phyloP scores from a whole-genome alignment of 2,888 invertebrate species.

The Tinea trinotella region DNA sequence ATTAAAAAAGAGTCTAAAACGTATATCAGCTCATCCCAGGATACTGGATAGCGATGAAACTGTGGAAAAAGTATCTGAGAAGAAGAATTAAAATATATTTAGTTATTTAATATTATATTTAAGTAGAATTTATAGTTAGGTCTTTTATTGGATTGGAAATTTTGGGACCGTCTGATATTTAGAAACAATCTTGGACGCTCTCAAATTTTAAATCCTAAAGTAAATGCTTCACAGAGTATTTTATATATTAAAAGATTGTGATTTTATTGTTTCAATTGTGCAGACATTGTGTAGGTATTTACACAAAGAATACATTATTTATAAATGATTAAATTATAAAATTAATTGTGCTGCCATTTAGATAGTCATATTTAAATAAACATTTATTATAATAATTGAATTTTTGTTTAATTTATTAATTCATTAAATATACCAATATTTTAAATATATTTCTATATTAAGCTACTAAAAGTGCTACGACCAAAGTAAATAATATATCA shows the following conservation, averaged over 20 bases:
- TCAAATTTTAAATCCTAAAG: conserved; percentile 41
- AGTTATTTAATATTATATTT: neutral
- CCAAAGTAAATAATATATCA: too few relatives aligned
- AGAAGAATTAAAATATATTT: neutral
- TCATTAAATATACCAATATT: too few relatives aligned
- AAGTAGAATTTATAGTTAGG: neutral
- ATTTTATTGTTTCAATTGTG: conserved; percentile 26
- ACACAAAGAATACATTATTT: conserved; percentile 26
- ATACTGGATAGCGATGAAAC: conserved; percentile 35
- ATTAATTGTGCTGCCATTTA: conserved; percentile 25
- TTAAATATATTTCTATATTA: too few relatives aligned
- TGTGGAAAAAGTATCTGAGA: neutral
- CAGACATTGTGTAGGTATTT: conserved; percentile 37
- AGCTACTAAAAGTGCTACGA: too few relatives aligned
- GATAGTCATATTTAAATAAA: conserved; percentile 18
- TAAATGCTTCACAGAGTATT: neutral
- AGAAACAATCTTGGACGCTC: conserved; percentile 56
- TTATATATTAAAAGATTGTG: conserved; percentile 5
- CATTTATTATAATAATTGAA: neutral
- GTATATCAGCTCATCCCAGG: conserved; percentile 44
- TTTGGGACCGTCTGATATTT: conserved; percentile 61
- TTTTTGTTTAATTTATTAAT: conserved; percentile 1
- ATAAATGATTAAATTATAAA: conserved; percentile 23
- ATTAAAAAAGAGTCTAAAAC: conserved; percentile 32
- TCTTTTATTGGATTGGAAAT: conserved; percentile 28